Evolutionary conservation across 1,140 invertebrate genomes (phyloP), one percentile per base, ranked within the genome.

Genomic region (Zaprionus kolodkinae): DNA sequence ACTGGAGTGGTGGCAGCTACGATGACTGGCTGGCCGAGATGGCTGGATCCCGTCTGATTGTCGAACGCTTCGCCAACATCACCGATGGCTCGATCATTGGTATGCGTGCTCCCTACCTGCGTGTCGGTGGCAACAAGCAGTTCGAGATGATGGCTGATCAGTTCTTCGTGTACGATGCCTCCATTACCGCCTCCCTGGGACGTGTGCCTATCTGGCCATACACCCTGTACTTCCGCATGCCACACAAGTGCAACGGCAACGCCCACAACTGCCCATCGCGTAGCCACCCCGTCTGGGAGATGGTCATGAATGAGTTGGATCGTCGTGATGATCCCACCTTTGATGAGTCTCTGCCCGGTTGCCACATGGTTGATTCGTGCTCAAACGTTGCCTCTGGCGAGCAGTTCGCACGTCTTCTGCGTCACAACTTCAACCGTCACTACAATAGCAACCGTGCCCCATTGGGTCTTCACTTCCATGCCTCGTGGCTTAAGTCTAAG

Each of bases 71-170:
- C 86, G 96, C 97, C 40, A 98, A 98, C 93, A 97, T 99, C 81
- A 97, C 97, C 38, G 97, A 98, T 88, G 96, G 97, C 72, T 96
- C 96, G 10, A 97, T 98, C 72, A 97, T 97, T 81, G 97, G 97
- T 45, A 94, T 98, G 62, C 94, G 98, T 17, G 97, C 97, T 1
- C 98, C 98, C 0, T 98, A 98, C 91, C 94, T 99, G 6, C 94
- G 97, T 21, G 96, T 98, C 0, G 98, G 98, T 70, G 98, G 98
- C 79, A 98, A 98, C 93, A 97, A 97, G 78, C 97, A 99, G 94
- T 98, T 98, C 92, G 96, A 97, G 92, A 98, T 98, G 97, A 98
- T 98, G 97, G 96, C 96, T 64, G 97, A 98, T 91, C 97, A 98
- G 91, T 98, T 97, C 93, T 98, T 98, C 92, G 96, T 98, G 10